Evolutionary conservation across 35 echinoderm and acorn worm genomes (phyloP).

Genomic region (Lytechinus variegatus): DNA sequence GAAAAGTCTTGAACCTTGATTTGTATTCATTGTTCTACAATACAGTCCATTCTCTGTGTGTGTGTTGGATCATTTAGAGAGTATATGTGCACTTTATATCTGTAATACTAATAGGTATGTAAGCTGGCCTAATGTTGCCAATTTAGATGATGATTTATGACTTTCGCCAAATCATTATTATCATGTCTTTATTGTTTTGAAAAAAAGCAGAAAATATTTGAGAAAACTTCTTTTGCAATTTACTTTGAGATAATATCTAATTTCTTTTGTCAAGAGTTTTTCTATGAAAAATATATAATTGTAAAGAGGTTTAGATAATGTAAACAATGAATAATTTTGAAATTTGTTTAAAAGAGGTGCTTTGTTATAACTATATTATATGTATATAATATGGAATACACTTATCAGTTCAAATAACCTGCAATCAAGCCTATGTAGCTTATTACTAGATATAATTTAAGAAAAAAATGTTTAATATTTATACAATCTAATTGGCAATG

Average conservation of each 20-base stretch:
- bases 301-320: not conserved
- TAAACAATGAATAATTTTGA: not conserved
- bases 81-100: not conserved
- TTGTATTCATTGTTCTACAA: not conserved
- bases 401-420: not conserved
- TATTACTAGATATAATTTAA: not conserved
- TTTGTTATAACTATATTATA: not conserved
- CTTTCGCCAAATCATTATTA: not conserved
- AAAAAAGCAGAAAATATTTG: not conserved
- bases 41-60: not conserved
- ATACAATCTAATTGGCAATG: not conserved
- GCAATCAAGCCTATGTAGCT: not conserved
- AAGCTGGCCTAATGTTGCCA: not conserved
- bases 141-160: not conserved
- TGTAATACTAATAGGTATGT: not conserved
- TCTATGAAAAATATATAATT: not conserved
- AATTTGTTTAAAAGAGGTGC: not conserved
- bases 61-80: not conserved
- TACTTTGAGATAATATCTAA: not conserved
- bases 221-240: not conserved
- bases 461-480: not conserved
- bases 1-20: not conserved
- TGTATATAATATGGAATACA: slow-evolving; percentile 5
- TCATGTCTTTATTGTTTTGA: not conserved
- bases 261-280: not conserved